Percentiles rank a stretch among this genome's conserved stretches.
These are phyloP conservation scores for Stratiolaelaps scimitus DNA, from an alignment of 1,140 invertebrate genomes.

Conservation along the genomic window DNA sequence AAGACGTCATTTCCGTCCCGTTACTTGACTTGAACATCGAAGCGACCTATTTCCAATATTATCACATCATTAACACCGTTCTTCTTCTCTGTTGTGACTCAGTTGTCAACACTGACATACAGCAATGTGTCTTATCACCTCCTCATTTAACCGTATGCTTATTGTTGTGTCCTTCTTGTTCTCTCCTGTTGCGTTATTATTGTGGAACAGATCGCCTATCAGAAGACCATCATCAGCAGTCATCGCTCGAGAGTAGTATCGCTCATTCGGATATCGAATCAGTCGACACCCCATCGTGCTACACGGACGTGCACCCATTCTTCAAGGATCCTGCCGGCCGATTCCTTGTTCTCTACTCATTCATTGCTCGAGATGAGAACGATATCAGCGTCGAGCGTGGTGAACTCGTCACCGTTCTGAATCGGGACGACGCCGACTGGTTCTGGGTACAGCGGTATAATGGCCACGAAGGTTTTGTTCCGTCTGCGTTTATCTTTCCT, in stretches of 20 bases:
- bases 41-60: too few species aligned
- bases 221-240: slow-evolving; percentile 29
- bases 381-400: slow-evolving; percentile 83
- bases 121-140: too few species aligned
- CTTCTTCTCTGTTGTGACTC: too few species aligned
- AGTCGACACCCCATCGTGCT: slow-evolving; percentile 43
- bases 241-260: slow-evolving; percentile 32
- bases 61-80: too few species aligned
- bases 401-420: slow-evolving; percentile 84
- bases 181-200: neutral
- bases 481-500: slow-evolving; percentile 83
- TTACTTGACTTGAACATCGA: too few species aligned
- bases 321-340: slow-evolving; percentile 79
- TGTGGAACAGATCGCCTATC: slow-evolving; percentile 46
- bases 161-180: neutral
- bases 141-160: too few species aligned
- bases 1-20: too few species aligned
- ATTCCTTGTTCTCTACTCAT: slow-evolving; percentile 86
- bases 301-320: slow-evolving; percentile 65
- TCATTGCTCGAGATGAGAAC: slow-evolving; percentile 80
- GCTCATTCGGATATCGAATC: slow-evolving; percentile 28
- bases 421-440: slow-evolving; percentile 86
- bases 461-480: slow-evolving; percentile 87
- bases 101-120: too few species aligned
- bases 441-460: slow-evolving; percentile 84